phyloP scores from a whole-genome alignment of 2,113 vertebrate species.

The Ceyx cyanopectus region DNA sequence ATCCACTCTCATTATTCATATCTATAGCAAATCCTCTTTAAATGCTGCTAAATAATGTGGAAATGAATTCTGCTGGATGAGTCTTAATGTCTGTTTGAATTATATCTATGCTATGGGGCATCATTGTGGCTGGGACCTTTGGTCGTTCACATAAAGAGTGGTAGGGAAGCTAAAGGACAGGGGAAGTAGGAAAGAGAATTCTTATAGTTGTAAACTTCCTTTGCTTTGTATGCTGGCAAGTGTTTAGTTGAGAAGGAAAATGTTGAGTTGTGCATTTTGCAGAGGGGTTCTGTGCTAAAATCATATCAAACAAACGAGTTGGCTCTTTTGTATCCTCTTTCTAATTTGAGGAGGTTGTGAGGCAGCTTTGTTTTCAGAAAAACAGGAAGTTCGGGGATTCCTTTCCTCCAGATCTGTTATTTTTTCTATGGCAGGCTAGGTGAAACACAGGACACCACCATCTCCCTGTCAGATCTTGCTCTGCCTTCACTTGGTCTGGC shows the following conservation, averaged over 20 bases:
- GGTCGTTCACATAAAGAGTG: neutral
- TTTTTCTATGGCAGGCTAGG: neutral
- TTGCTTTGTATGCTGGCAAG: neutral
- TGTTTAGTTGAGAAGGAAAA: constrained; percentile 9
- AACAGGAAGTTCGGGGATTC: constrained; percentile 55
- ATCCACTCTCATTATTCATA: neutral
- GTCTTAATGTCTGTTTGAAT: neutral
- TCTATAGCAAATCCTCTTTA: neutral
- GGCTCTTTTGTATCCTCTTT: constrained; percentile 61
- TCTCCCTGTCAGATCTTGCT: neutral
- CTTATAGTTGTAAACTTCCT: neutral
- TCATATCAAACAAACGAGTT: neutral
- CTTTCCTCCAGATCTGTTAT: neutral
- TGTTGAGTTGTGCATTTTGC: constrained; percentile 21
- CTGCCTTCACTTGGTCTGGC: neutral
- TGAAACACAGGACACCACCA: neutral
- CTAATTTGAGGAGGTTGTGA: constrained; percentile 35
- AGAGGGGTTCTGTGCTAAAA: constrained; percentile 11
- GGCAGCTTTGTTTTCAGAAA: neutral
- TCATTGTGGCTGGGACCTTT: neutral
- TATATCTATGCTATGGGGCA: neutral
- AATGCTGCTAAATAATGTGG: neutral
- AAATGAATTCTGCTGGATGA: neutral
- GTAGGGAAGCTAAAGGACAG: neutral
- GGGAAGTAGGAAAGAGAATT: neutral